phyloP scores from a whole-genome alignment of 2,797 vertebrate species.

The Coccyzus lansbergi region DNA sequence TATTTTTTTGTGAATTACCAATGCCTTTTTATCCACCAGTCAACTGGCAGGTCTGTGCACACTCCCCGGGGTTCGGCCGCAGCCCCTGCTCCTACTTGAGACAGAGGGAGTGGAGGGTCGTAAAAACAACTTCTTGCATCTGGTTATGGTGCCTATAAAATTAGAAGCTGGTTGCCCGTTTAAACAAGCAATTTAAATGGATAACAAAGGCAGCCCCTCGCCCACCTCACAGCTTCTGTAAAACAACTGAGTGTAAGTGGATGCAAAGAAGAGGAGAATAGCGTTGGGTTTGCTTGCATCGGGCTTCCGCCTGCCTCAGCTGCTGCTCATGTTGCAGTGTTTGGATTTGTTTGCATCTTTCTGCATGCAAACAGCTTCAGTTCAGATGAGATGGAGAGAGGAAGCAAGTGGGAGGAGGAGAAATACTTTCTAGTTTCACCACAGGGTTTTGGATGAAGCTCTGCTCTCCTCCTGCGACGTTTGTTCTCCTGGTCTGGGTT shows the following conservation, averaged over 20 bases:
- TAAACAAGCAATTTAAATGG: neutral
- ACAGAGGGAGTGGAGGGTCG: neutral
- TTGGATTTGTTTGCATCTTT: neutral
- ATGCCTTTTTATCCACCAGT: neutral
- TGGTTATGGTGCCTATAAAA: constrained; percentile 57
- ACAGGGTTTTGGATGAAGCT: neutral
- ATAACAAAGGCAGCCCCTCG: neutral
- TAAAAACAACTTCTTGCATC: constrained; percentile 2
- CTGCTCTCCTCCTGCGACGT: neutral
- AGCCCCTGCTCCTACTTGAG: neutral
- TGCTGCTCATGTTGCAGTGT: accelerated
- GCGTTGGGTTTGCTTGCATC: neutral
- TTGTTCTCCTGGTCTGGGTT: neutral
- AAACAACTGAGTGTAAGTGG: neutral
- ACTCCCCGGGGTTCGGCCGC: neutral
- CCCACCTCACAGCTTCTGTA: neutral
- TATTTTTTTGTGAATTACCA: constrained; percentile 25
- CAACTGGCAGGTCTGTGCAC: neutral
- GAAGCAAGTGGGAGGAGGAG: neutral
- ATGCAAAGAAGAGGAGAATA: neutral
- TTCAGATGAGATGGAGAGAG: neutral
- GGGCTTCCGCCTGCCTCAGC: neutral
- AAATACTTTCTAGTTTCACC: neutral
- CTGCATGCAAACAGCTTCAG: accelerated
- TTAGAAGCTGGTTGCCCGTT: neutral